These are phyloP conservation scores for Bungarus multicinctus DNA, from an alignment of 2,113 vertebrate genomes.

Conservation along the genomic window DNA sequence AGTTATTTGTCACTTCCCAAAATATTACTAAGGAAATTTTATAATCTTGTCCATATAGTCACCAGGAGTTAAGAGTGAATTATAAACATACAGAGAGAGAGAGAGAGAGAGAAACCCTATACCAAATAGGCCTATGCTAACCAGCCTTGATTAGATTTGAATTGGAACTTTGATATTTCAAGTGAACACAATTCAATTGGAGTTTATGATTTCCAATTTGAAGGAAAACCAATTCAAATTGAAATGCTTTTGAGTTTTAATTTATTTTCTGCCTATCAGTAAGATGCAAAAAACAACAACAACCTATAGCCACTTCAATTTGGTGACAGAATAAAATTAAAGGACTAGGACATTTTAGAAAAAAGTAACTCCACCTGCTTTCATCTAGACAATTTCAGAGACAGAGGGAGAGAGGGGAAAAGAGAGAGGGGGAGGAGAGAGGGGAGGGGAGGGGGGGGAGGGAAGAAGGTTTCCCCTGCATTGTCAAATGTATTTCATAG, in stretches of 20 bases:
- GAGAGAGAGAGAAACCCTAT: background rate
- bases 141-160: background rate
- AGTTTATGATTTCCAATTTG: background rate
- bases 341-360: background rate
- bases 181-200: background rate
- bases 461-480: background rate
- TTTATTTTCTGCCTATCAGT: background rate
- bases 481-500: background rate
- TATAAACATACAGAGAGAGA: background rate
- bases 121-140: background rate
- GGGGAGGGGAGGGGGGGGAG: no score
- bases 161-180: background rate
- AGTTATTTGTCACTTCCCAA: background rate
- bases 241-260: background rate
- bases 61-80: background rate
- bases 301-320: background rate
- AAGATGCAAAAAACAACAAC: background rate
- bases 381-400: background rate
- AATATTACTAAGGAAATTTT: background rate
- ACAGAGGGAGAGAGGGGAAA: background rate
- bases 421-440: no score
- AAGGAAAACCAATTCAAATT: background rate
- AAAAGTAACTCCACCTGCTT: background rate
- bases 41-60: background rate
- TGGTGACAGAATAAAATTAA: background rate